A percentile compares a stretch with the other conserved stretches of the same genome.
Evolutionary conservation across 2,113 vertebrate species (phyloP).

Genomic region (Nothobranchius kuhntae): DNA sequence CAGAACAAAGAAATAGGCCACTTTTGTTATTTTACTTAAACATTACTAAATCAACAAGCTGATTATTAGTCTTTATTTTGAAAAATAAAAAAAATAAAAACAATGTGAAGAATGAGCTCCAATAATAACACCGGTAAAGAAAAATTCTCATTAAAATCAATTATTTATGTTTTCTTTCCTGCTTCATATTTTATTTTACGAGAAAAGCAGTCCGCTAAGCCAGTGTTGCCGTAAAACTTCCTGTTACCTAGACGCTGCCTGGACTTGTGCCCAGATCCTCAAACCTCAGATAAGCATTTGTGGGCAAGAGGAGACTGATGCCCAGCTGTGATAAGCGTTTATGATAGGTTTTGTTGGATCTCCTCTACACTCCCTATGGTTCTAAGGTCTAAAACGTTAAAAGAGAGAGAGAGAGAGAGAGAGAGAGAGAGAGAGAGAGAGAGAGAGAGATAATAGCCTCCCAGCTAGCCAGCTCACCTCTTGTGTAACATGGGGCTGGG

Average conservation of each 20-base stretch:
- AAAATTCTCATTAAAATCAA: not conserved
- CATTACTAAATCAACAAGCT: not conserved
- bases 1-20: not conserved
- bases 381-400: conserved; percentile 48
- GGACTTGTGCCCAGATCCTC: conserved; percentile 62
- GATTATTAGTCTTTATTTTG: not conserved
- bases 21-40: not conserved
- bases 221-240: conserved; percentile 11
- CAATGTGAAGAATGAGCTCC: not conserved
- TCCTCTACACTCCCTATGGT: conserved; percentile 47
- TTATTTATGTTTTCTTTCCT: not conserved
- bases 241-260: conserved; percentile 39
- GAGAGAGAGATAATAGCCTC: conserved; percentile 48
- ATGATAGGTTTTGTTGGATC: conserved; percentile 46
- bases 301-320: conserved; percentile 48
- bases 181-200: not conserved
- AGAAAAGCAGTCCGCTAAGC: conserved; percentile 7
- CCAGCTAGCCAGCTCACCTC: conserved; percentile 38
- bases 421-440: conserved; percentile 19
- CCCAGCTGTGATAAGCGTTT: conserved; percentile 54
- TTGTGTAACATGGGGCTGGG: conserved; percentile 53
- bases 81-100: not conserved
- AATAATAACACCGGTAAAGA: not conserved
- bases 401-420: conserved; percentile 1
- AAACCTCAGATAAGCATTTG: conserved; percentile 59